Evolutionary conservation across 2,888 invertebrate species (phyloP), one percentile per base, ranked within the genome.

Genomic region (Neuroscelio doddi): DNA sequence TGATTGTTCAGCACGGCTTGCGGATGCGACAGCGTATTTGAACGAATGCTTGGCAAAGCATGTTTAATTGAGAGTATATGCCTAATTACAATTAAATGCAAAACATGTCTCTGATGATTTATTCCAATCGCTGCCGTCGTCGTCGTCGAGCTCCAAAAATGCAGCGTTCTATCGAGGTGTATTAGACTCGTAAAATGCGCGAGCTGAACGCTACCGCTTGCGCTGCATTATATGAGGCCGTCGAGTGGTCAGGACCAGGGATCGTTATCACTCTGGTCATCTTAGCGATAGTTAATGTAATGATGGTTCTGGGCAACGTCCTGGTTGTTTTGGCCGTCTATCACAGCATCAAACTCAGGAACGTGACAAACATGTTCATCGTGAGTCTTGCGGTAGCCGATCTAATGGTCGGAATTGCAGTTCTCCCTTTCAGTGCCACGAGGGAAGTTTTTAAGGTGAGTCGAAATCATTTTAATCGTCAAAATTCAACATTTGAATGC

Each of bases 361-460:
- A 95, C 72, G 97, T 97, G 74, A 98, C 97, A 67, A 98, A 98
- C 85, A 90, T 96, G 80, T 97, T 98, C 88, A 97, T 98, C 83
- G 96, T 97, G 66, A 97, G 97, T 41, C 88, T 98, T 79, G 98
- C 98, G 0, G 94, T 96, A 14, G 97, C 98, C 39, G 98, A 98
- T 86, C 88, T 98, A 64, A 88, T 97, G 80, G 96, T 98, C n/a
- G 98, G 98, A 1, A 87, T 97, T 3, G 93, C 96, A 15, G 97
- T 98, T 44, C 88, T 98, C 75, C 98, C 98, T 1, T 98, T 98
- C 86, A 96, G 97, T 17, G 94, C 97, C 50, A 94, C 96, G 15
- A 93, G 96, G 88, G 96, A 97, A 85, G 95, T 96, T 5, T 94
- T 92, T 83, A 92, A 94, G 91, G 94, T 93, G 77, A 85, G 85